These are phyloP conservation scores for Catostylus mosaicus DNA, from an alignment of 30 jellyfish, hydroid and myxozoan species.

Conservation along the genomic window DNA sequence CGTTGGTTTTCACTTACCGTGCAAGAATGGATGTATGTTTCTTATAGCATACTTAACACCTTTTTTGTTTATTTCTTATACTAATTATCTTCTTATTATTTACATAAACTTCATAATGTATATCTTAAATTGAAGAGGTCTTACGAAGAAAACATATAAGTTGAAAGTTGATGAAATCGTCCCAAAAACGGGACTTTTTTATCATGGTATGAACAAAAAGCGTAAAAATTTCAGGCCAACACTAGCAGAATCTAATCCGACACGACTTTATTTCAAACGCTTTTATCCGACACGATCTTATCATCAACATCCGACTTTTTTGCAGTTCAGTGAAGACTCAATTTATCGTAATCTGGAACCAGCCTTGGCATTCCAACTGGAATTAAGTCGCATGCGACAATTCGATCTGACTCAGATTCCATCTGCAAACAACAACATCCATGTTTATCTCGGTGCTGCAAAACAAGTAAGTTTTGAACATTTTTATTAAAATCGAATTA, in stretches of 20 bases:
- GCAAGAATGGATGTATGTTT: slow-evolving; percentile 79
- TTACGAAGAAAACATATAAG: too few relatives aligned
- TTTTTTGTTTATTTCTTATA: neutral
- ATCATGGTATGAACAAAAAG: too few relatives aligned
- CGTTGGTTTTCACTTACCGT: slow-evolving; percentile 77
- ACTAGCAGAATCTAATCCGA: too few relatives aligned
- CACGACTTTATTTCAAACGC: too few relatives aligned
- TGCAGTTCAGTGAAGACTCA: slow-evolving; percentile 77
- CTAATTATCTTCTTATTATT: neutral
- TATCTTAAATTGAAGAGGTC: too few relatives aligned
- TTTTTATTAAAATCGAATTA: too few relatives aligned
- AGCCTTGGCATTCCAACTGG: slow-evolving; percentile 92
- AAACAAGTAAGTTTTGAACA: slow-evolving; percentile 67
- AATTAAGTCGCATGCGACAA: slow-evolving; percentile 75
- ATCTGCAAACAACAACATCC: slow-evolving; percentile 79
- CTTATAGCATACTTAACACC: neutral
- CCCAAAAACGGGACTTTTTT: too few relatives aligned
- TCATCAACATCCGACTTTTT: too few relatives aligned
- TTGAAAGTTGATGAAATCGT: too few relatives aligned
- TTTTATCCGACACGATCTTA: too few relatives aligned
- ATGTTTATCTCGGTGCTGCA: slow-evolving; percentile 84
- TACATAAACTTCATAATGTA: too few relatives aligned
- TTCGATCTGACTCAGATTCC: slow-evolving; percentile 80
- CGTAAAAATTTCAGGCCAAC: too few relatives aligned
- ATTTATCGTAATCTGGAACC: slow-evolving; percentile 94